A percentile compares a stretch with the other conserved stretches of the same genome.
These are phyloP conservation scores for Stigmatopora nigra DNA, from an alignment of 2,113 vertebrate genomes.

Conservation along the genomic window DNA sequence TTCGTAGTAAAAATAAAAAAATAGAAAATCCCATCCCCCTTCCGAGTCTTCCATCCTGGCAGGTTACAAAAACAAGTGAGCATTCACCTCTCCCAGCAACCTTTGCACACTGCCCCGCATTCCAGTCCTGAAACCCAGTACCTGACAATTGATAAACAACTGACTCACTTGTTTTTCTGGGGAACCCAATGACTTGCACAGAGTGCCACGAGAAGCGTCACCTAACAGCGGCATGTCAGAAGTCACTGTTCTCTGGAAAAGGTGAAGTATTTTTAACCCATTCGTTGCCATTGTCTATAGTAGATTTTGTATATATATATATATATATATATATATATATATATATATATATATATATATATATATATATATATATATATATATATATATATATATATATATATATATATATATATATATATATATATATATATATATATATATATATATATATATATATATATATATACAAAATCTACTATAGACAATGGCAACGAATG, in stretches of 20 bases:
- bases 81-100: slow-evolving; percentile 68
- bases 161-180: slow-evolving; percentile 74
- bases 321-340: no score
- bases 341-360: no score
- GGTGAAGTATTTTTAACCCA: slow-evolving; percentile 46
- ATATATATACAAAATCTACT: no score
- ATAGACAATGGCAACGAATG: slow-evolving; percentile 30
- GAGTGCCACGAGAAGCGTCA: slow-evolving; percentile 29
- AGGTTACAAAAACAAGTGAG: slow-evolving; percentile 69
- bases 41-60: slow-evolving; percentile 47
- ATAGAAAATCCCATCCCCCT: slow-evolving; percentile 19
- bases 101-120: slow-evolving; percentile 70
- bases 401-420: no score
- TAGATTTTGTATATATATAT: no score
- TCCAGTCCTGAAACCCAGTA: slow-evolving; percentile 71
- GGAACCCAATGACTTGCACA: slow-evolving; percentile 60
- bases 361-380: no score
- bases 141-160: slow-evolving; percentile 77
- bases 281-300: slow-evolving; percentile 29
- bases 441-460: no score
- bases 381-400: no score
- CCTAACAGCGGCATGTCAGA: slow-evolving; percentile 43
- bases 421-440: no score
- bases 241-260: slow-evolving; percentile 48
- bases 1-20: slow-evolving; percentile 13